Conservation (phyloP, 1,140 invertebrate species). For the Aphaenogaster ashmeadi region DNA sequence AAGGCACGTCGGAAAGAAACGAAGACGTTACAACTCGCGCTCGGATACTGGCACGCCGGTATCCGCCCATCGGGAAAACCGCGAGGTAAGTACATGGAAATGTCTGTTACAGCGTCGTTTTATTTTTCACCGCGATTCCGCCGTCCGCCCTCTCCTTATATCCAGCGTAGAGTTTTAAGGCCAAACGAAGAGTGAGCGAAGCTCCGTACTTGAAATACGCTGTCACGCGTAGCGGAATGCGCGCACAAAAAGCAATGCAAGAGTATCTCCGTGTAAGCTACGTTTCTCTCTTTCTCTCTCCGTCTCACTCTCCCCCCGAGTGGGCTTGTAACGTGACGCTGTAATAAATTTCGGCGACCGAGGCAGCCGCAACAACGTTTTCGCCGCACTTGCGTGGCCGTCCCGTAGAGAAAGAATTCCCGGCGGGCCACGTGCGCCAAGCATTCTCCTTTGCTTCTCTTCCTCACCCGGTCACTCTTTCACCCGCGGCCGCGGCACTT, state of each 20-base stretch:
- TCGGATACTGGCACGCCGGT: conserved; percentile 2
- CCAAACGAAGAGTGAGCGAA: conserved; percentile 26
- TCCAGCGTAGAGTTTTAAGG: not conserved
- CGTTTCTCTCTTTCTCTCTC: conserved; percentile 14
- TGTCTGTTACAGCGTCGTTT: conserved; percentile 37
- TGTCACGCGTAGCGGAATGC: conserved; percentile 10
- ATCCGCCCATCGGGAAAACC: conserved; percentile 41
- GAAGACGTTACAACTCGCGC: conserved; percentile 57
- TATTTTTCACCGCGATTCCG: conserved; percentile 35
- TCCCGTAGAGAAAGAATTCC: conserved; percentile 62
- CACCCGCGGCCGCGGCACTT: conserved; percentile 52
- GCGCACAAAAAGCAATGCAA: conserved; percentile 27
- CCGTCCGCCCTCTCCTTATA: not conserved
- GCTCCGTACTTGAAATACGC: conserved; percentile 32
- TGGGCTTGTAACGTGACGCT: conserved; percentile 59
- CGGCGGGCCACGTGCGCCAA: conserved; percentile 8
- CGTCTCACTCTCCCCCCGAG: not conserved
- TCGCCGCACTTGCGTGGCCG: conserved; percentile 64
- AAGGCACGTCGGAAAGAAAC: conserved; percentile 2
- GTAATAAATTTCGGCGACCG: conserved; percentile 73
- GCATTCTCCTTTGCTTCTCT: not conserved
- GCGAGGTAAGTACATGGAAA: conserved; percentile 67
- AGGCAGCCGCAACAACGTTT: conserved; percentile 63
- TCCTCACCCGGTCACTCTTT: conserved; percentile 16
- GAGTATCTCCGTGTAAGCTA: conserved; percentile 24